These are phyloP conservation scores for Suillia variegata DNA, from an alignment of 2,888 invertebrate genomes.

Conservation along the genomic window DNA sequence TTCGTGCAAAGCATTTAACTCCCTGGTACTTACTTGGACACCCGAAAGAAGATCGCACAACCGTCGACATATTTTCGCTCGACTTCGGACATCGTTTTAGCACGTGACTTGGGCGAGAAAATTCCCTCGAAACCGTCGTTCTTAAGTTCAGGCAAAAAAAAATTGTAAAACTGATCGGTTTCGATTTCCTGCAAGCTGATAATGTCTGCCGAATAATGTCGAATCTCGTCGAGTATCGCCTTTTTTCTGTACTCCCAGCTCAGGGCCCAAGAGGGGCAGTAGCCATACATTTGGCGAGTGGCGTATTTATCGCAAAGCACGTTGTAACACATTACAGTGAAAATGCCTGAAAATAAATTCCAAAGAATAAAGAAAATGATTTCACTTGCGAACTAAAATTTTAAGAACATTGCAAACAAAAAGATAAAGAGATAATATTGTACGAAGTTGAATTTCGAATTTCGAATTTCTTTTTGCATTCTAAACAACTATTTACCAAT, in stretches of 20 bases:
- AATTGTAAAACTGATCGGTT: constrained; percentile 97
- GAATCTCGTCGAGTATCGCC: constrained; percentile 93
- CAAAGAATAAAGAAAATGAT: background rate
- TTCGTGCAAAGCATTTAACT: background rate
- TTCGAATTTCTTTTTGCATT: too few species aligned
- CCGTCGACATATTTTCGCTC: constrained; percentile 98
- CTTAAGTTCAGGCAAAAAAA: constrained; percentile 93
- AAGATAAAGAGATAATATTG: background rate
- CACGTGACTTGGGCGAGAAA: constrained; percentile 96
- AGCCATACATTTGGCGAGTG: constrained; percentile 97
- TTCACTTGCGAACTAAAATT: background rate
- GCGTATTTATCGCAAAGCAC: constrained; percentile 99
- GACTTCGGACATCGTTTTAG: constrained; percentile 96
- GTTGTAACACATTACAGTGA: constrained; percentile 99
- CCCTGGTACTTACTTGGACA: constrained; percentile 75
- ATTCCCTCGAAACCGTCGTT: constrained; percentile 92
- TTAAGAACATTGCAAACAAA: background rate
- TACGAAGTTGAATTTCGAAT: too few species aligned
- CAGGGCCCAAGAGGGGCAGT: constrained; percentile 98
- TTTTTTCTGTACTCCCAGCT: constrained; percentile 99
- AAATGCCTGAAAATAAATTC: constrained; percentile 70
- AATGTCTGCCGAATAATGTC: constrained; percentile 95
- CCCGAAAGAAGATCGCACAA: constrained; percentile 97
- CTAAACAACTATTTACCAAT: too few species aligned
- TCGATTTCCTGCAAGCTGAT: constrained; percentile 97